These are phyloP conservation scores for Montipora capitata DNA, from an alignment of 92 coral and sea anemone genomes.

Conservation along the genomic window DNA sequence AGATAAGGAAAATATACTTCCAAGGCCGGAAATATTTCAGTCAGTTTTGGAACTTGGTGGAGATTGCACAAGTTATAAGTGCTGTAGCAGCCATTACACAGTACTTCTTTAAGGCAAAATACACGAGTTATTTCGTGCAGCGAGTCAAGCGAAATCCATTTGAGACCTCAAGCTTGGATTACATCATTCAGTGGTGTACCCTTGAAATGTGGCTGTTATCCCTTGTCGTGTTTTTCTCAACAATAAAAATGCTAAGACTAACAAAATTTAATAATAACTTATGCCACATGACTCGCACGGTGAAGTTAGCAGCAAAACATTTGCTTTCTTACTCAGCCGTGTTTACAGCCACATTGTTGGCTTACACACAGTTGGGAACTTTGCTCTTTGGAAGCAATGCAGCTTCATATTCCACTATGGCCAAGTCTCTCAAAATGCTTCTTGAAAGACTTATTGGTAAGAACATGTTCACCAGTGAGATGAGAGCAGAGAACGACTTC, in stretches of 20 bases:
- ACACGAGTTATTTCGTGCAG: slow-evolving; percentile 75
- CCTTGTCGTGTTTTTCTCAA: slow-evolving; percentile 78
- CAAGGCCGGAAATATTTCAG: slow-evolving; percentile 77
- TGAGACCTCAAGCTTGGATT: slow-evolving; percentile 85
- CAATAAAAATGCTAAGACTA: slow-evolving; percentile 77
- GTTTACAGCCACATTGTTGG: slow-evolving; percentile 71
- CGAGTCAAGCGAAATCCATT: slow-evolving; percentile 82
- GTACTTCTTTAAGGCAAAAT: slow-evolving; percentile 77
- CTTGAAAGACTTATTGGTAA: slow-evolving; percentile 84
- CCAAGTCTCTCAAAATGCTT: slow-evolving; percentile 55
- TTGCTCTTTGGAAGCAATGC: slow-evolving; percentile 75
- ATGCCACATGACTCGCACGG: slow-evolving; percentile 68
- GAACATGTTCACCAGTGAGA: slow-evolving; percentile 69
- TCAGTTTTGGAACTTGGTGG: slow-evolving; percentile 85
- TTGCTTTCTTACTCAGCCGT: slow-evolving; percentile 78
- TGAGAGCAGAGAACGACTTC: slow-evolving; percentile 59
- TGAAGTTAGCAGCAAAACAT: slow-evolving; percentile 59
- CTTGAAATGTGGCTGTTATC: slow-evolving; percentile 80
- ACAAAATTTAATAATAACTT: slow-evolving; percentile 80
- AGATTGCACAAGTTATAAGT: slow-evolving; percentile 67
- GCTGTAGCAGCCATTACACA: slow-evolving; percentile 74
- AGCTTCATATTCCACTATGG: slow-evolving; percentile 69
- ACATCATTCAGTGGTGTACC: slow-evolving; percentile 77
- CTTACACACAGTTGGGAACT: slow-evolving; percentile 82
- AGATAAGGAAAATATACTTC: slow-evolving; percentile 59